Conservation (phyloP, 92 coral and sea anemone species). For the Umimayanthus kanabou region DNA sequence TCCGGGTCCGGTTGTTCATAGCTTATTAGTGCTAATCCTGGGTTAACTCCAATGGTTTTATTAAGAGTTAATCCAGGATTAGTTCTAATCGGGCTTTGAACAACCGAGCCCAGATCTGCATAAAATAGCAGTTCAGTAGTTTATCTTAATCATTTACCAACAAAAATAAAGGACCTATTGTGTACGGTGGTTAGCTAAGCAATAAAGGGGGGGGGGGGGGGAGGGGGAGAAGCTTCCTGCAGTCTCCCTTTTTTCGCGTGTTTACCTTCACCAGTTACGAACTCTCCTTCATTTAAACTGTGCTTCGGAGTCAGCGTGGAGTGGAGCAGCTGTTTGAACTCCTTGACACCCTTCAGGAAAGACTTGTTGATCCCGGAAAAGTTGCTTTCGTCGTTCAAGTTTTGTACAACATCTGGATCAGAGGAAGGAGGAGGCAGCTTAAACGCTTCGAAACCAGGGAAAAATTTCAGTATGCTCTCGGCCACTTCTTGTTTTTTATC, state of each 20-base stretch:
- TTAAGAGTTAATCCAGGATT: no score
- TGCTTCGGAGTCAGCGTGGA: slow-evolving; percentile 59
- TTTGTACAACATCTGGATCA: slow-evolving; percentile 61
- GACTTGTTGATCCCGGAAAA: slow-evolving; percentile 52
- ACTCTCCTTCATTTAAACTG: slow-evolving; percentile 61
- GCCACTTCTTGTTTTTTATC: slow-evolving; percentile 64
- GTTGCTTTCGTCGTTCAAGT: slow-evolving; percentile 53
- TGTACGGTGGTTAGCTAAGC: no score
- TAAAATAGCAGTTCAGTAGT: no score
- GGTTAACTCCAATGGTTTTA: no score
- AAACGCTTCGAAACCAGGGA: slow-evolving; percentile 85
- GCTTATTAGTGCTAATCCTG: no score
- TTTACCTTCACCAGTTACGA: slow-evolving; percentile 77
- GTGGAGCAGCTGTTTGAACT: slow-evolving; percentile 47
- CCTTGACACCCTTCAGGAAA: slow-evolving; percentile 52
- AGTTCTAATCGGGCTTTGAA: no score
- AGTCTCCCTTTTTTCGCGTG: not conserved
- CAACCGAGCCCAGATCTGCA: no score
- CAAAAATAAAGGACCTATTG: no score
- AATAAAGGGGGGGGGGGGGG: no score
- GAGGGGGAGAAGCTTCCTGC: not conserved
- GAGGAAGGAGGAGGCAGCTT: slow-evolving; percentile 83
- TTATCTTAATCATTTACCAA: no score
- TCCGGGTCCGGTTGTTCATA: no score
- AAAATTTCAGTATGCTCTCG: slow-evolving; percentile 68